Conservation (phyloP, 2,113 vertebrate species). For the Ellobius talpinus region DNA sequence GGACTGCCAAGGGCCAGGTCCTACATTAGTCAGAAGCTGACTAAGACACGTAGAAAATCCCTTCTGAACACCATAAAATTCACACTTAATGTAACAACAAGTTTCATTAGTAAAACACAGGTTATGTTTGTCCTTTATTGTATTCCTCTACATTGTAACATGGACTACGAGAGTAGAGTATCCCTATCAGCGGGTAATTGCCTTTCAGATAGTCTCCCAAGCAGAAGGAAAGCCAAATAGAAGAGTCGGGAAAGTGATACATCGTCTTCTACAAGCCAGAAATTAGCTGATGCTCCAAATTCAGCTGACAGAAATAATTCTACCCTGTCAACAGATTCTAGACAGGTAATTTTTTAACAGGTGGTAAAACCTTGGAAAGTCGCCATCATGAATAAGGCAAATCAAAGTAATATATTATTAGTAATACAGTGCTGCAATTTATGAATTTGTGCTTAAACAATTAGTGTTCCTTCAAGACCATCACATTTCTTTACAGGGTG, state of each 20-base stretch:
- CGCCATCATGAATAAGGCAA: background rate
- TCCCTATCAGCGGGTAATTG: background rate
- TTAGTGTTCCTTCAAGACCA: background rate
- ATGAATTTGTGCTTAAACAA: constrained; percentile 1
- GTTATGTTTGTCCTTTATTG: background rate
- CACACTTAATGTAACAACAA: background rate
- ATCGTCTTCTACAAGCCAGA: background rate
- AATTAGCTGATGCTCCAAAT: background rate
- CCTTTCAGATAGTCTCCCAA: background rate
- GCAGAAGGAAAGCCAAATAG: background rate
- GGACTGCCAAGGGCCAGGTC: rapidly evolving
- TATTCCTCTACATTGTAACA: background rate
- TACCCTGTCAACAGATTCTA: background rate
- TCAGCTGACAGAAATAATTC: background rate
- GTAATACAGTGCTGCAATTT: background rate
- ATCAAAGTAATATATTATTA: background rate
- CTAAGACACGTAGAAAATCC: background rate
- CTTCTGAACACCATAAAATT: background rate
- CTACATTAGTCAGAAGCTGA: background rate
- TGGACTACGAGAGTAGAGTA: background rate
- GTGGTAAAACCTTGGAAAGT: background rate
- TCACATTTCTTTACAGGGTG: background rate
- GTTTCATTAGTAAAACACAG: background rate
- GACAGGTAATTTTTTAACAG: background rate
- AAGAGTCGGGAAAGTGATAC: background rate